Evolutionary conservation across 2,888 invertebrate genomes (phyloP), one percentile per base, ranked within the genome.

Genomic region (Neocrepidodera transversa): DNA sequence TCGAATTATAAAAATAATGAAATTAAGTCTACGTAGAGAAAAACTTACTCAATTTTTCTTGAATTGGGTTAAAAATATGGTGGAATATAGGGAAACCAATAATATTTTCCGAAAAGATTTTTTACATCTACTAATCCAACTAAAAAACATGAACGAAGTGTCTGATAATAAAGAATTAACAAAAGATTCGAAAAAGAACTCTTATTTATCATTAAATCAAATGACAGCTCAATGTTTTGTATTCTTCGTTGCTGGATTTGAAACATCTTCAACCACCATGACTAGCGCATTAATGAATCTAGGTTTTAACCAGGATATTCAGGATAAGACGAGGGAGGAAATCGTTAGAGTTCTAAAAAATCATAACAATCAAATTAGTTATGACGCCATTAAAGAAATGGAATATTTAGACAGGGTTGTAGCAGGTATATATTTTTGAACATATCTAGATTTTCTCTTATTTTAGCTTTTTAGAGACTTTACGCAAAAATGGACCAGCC

Each of bases 401-500:
- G 42, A 40, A 0, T 71, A 69, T 47, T 40, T 71, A 48, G 69
- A 67, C 2, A 52, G 60, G 58, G 65, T 71, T 4, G 23, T 71
- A n/a, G 35, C 66, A 23, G 71, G 69, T 68, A 36, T n/a, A n/a
- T n/a, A n/a, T n/a, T n/a, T n/a, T n/a, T n/a, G n/a, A n/a, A n/a
- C n/a, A n/a, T n/a, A n/a, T n/a, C n/a, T n/a, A n/a, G n/a, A n/a
- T n/a, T n/a, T n/a, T n/a, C n/a, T n/a, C n/a, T n/a, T n/a, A n/a
- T n/a, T n/a, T n/a, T n/a, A n/a, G n/a, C n/a, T 56, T 71, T 50
- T 10, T 14, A 75, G 79, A 80, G 68, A 75, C 77, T 0, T 67
- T 83, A 20, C 77, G 85, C 52, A 82, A 80, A 63, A 83, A 84
- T 82, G 76, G 83, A 0, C 79, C 82, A 1, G 81, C 80, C 1